Conservation (phyloP, 2,797 vertebrate genomes). For the Arvicola amphibius region DNA sequence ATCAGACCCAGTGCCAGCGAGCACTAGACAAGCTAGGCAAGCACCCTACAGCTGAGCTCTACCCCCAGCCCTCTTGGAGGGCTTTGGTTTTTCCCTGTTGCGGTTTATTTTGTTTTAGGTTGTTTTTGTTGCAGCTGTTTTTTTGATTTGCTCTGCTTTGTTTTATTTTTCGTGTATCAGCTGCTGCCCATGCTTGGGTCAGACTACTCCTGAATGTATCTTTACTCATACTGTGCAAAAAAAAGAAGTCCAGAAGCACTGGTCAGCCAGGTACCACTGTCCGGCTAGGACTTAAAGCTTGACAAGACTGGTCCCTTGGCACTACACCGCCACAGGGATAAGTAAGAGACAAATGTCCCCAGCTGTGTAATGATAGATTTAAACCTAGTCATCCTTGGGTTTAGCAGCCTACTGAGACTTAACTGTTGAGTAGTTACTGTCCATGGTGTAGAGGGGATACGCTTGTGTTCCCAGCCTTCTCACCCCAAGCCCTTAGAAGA, state of each 20-base stretch:
- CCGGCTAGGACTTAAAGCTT: background rate
- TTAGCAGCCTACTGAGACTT: background rate
- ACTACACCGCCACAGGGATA: background rate
- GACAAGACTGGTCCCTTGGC: background rate
- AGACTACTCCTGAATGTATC: conserved; percentile 13
- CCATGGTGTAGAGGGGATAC: background rate
- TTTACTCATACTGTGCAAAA: background rate
- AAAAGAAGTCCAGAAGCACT: background rate
- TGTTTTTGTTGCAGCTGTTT: background rate
- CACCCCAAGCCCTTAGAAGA: conserved; percentile 26
- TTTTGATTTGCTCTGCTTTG: background rate
- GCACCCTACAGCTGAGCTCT: background rate
- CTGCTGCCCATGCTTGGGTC: background rate
- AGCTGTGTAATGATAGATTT: background rate
- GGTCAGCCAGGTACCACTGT: background rate
- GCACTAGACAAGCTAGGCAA: background rate
- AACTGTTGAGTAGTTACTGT: conserved; percentile 29
- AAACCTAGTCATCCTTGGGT: conserved; percentile 23
- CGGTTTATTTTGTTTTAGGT: background rate
- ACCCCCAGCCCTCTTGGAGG: background rate
- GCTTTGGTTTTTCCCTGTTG: background rate
- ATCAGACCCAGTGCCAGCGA: background rate
- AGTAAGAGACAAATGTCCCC: background rate
- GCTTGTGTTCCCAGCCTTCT: background rate
- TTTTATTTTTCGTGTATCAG: background rate